Evolutionary conservation across 1,140 invertebrate species (phyloP), one percentile per base, ranked within the genome.

Genomic region (Temnothorax curvispinosus): DNA sequence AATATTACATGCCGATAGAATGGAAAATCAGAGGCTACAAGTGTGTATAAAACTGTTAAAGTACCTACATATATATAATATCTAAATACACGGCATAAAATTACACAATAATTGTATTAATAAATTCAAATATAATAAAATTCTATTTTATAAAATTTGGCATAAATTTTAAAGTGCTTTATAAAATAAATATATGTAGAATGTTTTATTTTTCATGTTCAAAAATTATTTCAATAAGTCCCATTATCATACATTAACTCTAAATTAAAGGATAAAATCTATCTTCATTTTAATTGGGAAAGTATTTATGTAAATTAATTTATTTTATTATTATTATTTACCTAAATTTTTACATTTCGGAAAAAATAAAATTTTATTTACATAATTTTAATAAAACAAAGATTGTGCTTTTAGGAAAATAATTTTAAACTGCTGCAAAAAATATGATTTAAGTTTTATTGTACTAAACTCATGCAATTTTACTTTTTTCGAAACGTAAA

Each of bases 271-370:
- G 41, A 65, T 32, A 67, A 41, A 67, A n/a, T 44, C 18, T 21
- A 13, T 9, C 65, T 69, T 27, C 0, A 9, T 67, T 67, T 69
- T 15, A 69, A 69, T 27, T 50, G 0, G 0, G 2, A 47, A 69
- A 47, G 13, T 69, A 69, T 13, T 69, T 69, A 27, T 47, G n/a
- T 69, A 67, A 41, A 65, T 65, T 41, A 65, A 60, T 6, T 67
- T 44, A 44, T 67, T 44, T 21, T 67, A 65, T 60, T 27, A 27
- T 27, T 27, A 27, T 27, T 27, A 1, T 27, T 27, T 27, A 27
- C 27, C 56, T 3, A n/a, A n/a, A 18, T n/a, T 41, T 41, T 41
- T 67, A 44, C 3, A 11, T 67, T 21, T 6, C 64, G 1, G 9
- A 65, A 67, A 2, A 67, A 44, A 4, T 21, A n/a, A 62, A 62